Conservation (phyloP, 2,797 vertebrate species). For the Falco berigora region DNA sequence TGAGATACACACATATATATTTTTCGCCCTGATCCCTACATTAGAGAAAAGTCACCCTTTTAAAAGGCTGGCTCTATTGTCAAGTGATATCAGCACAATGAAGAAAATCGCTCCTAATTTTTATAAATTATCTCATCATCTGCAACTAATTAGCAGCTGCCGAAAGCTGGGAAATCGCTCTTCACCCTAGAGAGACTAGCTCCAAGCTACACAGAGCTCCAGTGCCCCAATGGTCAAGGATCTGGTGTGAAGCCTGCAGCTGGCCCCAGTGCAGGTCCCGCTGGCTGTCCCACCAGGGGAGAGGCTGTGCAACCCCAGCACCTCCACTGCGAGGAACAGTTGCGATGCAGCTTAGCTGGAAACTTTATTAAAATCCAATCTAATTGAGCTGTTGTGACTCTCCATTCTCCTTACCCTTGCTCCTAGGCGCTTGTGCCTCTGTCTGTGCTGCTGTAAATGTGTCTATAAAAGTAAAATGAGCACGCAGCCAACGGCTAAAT, state of each 20-base stretch:
- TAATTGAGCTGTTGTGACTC: constrained; percentile 25
- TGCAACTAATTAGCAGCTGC: constrained; percentile 74
- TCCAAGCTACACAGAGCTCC: background rate
- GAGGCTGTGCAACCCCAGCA: background rate
- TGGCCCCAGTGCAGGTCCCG: background rate
- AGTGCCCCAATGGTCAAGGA: background rate
- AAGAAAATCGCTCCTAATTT: constrained; percentile 73
- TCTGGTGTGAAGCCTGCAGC: background rate
- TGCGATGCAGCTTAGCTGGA: constrained; percentile 47
- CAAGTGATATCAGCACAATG: constrained; percentile 65
- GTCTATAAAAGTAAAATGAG: constrained; percentile 67
- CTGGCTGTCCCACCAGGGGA: background rate
- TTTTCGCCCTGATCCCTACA: constrained; percentile 46
- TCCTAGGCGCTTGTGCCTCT: constrained; percentile 57
- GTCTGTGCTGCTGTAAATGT: constrained; percentile 36
- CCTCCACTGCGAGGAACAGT: background rate
- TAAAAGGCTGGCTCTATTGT: constrained; percentile 57
- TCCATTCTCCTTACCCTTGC: constrained; percentile 63
- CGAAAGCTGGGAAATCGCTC: constrained; percentile 21
- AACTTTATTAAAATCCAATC: constrained; percentile 72
- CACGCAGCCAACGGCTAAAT: constrained; percentile 67
- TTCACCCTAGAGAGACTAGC: background rate
- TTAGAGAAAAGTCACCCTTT: constrained; percentile 62
- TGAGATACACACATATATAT: background rate
- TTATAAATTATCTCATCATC: constrained; percentile 79